These are phyloP conservation scores for Lophochroa leadbeateri DNA, from an alignment of 2,113 vertebrate species.

Conservation along the genomic window DNA sequence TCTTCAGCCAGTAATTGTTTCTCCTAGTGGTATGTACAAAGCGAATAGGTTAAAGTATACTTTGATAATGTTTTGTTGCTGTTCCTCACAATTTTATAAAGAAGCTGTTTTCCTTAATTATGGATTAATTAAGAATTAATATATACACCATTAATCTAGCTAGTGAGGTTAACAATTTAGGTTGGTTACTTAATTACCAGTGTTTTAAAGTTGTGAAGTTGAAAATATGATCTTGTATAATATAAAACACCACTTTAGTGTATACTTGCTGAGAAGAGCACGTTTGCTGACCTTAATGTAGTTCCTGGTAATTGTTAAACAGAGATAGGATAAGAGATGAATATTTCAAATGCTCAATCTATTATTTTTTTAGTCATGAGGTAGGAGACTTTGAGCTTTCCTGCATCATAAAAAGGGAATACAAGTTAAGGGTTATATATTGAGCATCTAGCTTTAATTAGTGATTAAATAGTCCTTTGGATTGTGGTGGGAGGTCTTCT, in stretches of 20 bases:
- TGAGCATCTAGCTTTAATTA: not conserved
- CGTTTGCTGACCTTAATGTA: not conserved
- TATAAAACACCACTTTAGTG: not conserved
- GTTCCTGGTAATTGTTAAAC: not conserved
- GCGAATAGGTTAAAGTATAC: not conserved
- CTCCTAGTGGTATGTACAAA: constrained; percentile 88
- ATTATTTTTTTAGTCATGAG: not conserved
- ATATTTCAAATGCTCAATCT: not conserved
- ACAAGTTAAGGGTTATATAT: not conserved
- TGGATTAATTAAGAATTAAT: not conserved
- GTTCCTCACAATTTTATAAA: not conserved
- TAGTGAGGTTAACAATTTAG: not conserved
- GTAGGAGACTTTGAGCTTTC: not conserved
- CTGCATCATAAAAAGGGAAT: not conserved
- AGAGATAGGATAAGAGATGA: not conserved
- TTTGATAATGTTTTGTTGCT: not conserved
- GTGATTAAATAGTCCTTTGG: not conserved
- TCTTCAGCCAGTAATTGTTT: constrained; percentile 93
- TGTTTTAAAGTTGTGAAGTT: not conserved
- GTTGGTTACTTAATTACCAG: not conserved
- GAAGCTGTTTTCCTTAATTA: not conserved
- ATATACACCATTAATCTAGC: not conserved
- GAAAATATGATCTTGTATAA: not conserved
- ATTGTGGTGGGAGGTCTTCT: not conserved
- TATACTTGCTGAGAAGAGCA: not conserved